A percentile compares a stretch with the other conserved stretches of the same genome.
These are phyloP conservation scores for Sesia bembeciformis DNA, from an alignment of 2,888 invertebrate genomes.

Conservation along the genomic window DNA sequence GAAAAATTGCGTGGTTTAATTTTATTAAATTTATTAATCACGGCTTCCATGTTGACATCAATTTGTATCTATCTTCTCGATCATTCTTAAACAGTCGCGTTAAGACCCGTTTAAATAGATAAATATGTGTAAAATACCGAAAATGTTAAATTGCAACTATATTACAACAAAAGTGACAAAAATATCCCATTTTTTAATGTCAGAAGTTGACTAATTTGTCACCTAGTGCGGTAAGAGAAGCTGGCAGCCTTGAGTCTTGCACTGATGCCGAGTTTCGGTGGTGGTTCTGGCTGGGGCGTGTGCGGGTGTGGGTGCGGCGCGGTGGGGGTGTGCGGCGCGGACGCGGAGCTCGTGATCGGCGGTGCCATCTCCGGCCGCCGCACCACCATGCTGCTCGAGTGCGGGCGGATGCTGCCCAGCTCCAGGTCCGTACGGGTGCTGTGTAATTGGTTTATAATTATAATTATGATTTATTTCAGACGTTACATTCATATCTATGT, in stretches of 20 bases:
- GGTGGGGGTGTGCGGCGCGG: conserved; percentile 65
- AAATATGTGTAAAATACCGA: too few species aligned
- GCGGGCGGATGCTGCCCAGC: conserved; percentile 33
- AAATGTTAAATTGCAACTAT: too few species aligned
- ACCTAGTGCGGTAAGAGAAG: conserved; percentile 40
- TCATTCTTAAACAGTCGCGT: too few species aligned
- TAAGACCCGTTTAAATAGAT: too few species aligned
- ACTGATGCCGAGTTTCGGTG: conserved; percentile 33
- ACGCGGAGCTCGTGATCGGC: conserved; percentile 26
- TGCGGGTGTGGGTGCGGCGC: conserved; percentile 24
- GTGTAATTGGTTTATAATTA: not conserved
- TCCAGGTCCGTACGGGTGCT: conserved; percentile 27
- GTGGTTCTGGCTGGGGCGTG: conserved; percentile 9
- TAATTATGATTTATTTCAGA: not conserved
- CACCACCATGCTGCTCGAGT: conserved; percentile 50
- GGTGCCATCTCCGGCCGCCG: conserved; percentile 36
- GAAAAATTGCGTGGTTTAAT: too few species aligned
- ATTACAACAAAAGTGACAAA: too few species aligned
- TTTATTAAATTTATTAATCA: too few species aligned
- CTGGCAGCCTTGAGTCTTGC: conserved; percentile 52
- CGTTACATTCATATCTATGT: too few species aligned
- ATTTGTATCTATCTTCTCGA: too few species aligned
- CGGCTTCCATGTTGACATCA: too few species aligned
- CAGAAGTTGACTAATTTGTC: too few species aligned
- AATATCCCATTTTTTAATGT: not conserved